A percentile compares a stretch with the other conserved stretches of the same genome.
phyloP scores from a whole-genome alignment of 2,888 invertebrate genomes.

The Sesamia inferens region DNA sequence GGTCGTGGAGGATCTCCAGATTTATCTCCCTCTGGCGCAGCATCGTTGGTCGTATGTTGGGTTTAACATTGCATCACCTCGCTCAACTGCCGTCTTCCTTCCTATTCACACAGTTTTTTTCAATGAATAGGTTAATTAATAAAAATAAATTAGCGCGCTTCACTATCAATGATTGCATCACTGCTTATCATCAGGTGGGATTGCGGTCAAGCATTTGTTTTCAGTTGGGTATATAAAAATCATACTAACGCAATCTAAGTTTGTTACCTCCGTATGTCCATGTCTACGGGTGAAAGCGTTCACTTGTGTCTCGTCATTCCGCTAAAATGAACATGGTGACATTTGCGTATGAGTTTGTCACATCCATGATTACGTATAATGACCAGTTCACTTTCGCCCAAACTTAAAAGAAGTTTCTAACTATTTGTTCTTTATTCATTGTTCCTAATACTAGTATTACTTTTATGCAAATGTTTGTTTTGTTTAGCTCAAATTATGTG shows the following conservation, averaged over 20 bases:
- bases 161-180: too few relatives aligned
- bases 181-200: too few relatives aligned
- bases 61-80: too few relatives aligned
- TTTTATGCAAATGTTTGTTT: constrained; percentile 46
- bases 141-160: too few relatives aligned
- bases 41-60: too few relatives aligned
- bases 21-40: too few relatives aligned
- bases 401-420: constrained; percentile 48
- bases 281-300: constrained; percentile 56
- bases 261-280: constrained; percentile 35
- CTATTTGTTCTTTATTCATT: constrained; percentile 29
- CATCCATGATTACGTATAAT: constrained; percentile 53
- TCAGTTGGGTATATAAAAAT: too few relatives aligned
- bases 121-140: too few relatives aligned
- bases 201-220: too few relatives aligned
- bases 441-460: constrained; percentile 28
- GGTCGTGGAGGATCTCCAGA: too few relatives aligned
- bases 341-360: constrained; percentile 63
- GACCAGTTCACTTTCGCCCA: constrained; percentile 51
- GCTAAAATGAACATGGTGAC: constrained; percentile 54
- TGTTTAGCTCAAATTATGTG: constrained; percentile 25
- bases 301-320: constrained; percentile 43
- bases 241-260: constrained; percentile 27
- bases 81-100: too few relatives aligned
- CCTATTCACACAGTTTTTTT: too few relatives aligned